A percentile compares a stretch with the other conserved stretches of the same genome.
Evolutionary conservation across 2,797 vertebrate species (phyloP).

Genomic region (Megaceryle alcyon): DNA sequence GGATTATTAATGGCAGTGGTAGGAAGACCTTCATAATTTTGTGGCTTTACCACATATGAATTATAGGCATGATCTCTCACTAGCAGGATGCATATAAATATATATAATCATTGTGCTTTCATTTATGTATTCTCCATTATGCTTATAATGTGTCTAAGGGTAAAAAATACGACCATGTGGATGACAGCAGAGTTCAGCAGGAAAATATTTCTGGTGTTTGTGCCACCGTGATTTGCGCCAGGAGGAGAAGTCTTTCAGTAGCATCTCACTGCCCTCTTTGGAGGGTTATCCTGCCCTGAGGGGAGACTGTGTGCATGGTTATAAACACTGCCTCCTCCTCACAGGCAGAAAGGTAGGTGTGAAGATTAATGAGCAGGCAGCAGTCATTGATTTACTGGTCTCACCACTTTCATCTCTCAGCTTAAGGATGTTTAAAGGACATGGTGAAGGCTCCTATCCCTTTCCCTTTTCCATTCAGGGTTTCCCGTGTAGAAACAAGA

Average conservation of each 20-base stretch:
- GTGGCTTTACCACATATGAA: conserved; percentile 46
- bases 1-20: conserved; percentile 47
- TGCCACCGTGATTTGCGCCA: neutral
- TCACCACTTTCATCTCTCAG: neutral
- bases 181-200: conserved; percentile 7
- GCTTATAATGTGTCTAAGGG: conserved; percentile 38
- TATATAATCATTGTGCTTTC: conserved; percentile 42
- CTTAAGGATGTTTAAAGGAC: neutral
- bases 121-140: conserved; percentile 53
- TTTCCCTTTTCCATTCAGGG: neutral
- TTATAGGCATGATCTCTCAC: conserved; percentile 55
- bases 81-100: conserved; percentile 55
- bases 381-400: neutral
- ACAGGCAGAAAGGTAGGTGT: neutral
- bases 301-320: neutral
- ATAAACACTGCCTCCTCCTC: neutral
- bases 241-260: neutral
- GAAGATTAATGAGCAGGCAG: neutral
- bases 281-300: neutral
- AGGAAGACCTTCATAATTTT: conserved; percentile 57
- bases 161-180: neutral
- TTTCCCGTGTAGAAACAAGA: neutral
- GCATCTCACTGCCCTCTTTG: neutral
- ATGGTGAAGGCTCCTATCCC: neutral
- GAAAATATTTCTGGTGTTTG: neutral